phyloP scores from a whole-genome alignment of 2,113 vertebrate species.

The Oreochromis aureus region DNA sequence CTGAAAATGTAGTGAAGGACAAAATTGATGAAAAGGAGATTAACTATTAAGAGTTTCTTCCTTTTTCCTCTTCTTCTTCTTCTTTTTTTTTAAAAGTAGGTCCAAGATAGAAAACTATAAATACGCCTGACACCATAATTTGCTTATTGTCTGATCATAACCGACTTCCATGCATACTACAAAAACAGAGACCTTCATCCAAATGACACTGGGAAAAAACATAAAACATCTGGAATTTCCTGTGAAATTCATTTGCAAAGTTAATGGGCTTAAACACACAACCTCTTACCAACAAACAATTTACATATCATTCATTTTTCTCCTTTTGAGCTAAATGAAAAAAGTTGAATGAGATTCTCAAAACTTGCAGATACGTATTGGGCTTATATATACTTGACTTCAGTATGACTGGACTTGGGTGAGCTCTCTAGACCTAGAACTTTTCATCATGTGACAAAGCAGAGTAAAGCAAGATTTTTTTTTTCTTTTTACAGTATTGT shows the following conservation, averaged over 20 bases:
- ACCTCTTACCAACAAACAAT: not conserved
- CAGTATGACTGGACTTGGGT: not conserved
- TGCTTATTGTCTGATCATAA: not conserved
- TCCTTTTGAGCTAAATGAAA: not conserved
- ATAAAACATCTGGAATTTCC: not conserved
- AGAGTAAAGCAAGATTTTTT: not conserved
- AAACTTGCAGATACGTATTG: not conserved
- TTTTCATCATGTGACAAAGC: not conserved
- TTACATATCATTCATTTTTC: not conserved
- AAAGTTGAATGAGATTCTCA: not conserved
- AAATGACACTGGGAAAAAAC: not conserved
- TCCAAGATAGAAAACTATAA: not conserved
- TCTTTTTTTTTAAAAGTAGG: not conserved
- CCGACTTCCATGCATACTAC: not conserved
- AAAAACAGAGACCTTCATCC: not conserved
- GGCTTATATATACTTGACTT: not conserved
- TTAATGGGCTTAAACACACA: not conserved
- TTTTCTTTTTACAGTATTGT: not conserved
- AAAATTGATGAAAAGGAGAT: rapidly evolving
- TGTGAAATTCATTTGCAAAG: not conserved
- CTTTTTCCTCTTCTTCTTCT: not conserved
- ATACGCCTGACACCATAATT: not conserved
- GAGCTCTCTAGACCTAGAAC: not conserved
- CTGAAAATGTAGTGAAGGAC: not conserved
- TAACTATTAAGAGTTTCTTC: rapidly evolving